phyloP scores from a whole-genome alignment of 2,113 vertebrate species.

The Toxotes jaculatrix region DNA sequence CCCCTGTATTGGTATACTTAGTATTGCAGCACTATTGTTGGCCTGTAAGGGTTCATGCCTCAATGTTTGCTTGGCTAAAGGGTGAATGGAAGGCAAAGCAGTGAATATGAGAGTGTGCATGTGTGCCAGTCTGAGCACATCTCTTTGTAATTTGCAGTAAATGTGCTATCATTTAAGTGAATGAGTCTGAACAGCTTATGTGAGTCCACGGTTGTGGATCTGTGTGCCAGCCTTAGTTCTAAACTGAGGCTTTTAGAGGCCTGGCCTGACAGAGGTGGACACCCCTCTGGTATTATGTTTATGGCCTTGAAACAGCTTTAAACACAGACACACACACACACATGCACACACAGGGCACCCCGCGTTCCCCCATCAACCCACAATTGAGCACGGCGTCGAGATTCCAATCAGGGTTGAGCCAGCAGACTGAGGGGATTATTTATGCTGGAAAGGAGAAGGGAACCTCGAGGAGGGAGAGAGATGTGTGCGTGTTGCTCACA shows the following conservation, averaged over 20 bases:
- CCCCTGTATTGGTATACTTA: slow-evolving; percentile 16
- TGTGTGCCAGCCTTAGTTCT: slow-evolving; percentile 25
- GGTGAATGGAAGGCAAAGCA: slow-evolving; percentile 13
- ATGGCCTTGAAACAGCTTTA: slow-evolving; percentile 63
- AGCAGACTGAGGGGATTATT: slow-evolving; percentile 83
- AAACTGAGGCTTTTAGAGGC: slow-evolving; percentile 46
- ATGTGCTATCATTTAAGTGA: slow-evolving; percentile 39
- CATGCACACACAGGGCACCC: slow-evolving; percentile 68
- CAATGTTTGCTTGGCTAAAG: slow-evolving; percentile 20
- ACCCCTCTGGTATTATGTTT: slow-evolving; percentile 75
- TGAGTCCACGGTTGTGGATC: slow-evolving; percentile 36
- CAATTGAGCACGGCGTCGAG: slow-evolving; percentile 83
- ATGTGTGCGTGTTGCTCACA: slow-evolving; percentile 34
- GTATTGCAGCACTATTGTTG: slow-evolving; percentile 8
- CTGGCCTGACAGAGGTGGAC: slow-evolving; percentile 55
- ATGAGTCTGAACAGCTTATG: slow-evolving; percentile 14
- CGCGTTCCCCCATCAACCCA: slow-evolving; percentile 74
- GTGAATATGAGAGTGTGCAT: slow-evolving; percentile 3
- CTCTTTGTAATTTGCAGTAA: slow-evolving; percentile 51
- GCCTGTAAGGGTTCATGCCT: slow-evolving; percentile 11
- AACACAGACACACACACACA: slow-evolving; percentile 54
- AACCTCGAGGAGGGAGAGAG: slow-evolving; percentile 69
- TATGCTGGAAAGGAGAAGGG: slow-evolving; percentile 79
- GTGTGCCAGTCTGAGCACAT: slow-evolving; percentile 24
- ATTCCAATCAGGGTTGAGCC: slow-evolving; percentile 82